Percentiles rank a stretch among this genome's conserved stretches.
Evolutionary conservation across 2,888 invertebrate species (phyloP).

Genomic region (Horisme vitalbata): DNA sequence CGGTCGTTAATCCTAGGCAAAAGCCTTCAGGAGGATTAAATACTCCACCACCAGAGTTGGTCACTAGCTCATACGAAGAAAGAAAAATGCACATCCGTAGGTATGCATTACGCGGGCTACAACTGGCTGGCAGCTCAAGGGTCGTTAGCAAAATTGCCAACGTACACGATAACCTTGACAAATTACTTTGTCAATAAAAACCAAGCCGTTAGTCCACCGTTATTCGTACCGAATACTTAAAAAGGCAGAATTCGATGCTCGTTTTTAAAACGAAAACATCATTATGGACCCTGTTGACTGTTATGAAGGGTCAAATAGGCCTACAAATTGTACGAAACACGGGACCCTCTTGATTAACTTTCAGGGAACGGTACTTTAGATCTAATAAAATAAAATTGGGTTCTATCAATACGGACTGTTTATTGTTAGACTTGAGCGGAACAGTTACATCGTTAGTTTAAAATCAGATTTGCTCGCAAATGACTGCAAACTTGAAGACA

Average conservation of each 20-base stretch:
- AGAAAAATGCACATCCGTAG: no score
- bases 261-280: constrained; percentile 57
- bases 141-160: constrained; percentile 25
- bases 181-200: constrained; percentile 28
- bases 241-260: constrained; percentile 33
- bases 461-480: constrained; percentile 4
- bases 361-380: constrained; percentile 52
- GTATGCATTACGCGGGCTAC: no score
- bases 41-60: no score
- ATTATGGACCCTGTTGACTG: constrained; percentile 57
- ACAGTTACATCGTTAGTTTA: constrained; percentile 10
- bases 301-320: constrained; percentile 69
- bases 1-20: no score
- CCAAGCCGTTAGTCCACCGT: constrained; percentile 6
- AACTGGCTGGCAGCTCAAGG: constrained; percentile 19
- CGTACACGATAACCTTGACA: constrained; percentile 22
- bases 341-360: constrained; percentile 69
- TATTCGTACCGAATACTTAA: constrained; percentile 25
- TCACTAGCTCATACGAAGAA: no score
- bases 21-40: no score
- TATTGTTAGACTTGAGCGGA: constrained; percentile 23
- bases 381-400: constrained; percentile 65
- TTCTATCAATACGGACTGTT: constrained; percentile 48
- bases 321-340: constrained; percentile 68
- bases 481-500: neutral